Base-by-base conservation (phyloP, 2,797 vertebrate genomes). In the Pristis pectinata region DNA sequence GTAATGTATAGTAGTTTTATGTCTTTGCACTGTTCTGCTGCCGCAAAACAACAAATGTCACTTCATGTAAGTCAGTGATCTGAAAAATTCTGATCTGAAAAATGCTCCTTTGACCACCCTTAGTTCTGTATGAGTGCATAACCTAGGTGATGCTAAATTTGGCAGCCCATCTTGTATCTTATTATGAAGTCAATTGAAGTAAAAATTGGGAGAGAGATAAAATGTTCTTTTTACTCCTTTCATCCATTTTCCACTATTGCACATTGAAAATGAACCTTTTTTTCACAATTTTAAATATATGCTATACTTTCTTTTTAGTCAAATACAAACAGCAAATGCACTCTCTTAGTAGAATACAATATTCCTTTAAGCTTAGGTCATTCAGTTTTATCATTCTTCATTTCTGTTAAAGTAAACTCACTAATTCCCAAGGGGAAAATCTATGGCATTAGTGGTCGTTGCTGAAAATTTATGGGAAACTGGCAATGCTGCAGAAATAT, bases 271-370 rank as follows among this genome's bases (percentile, higher is more conserved):
- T 87, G 13, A 59, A 53, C 80, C 4, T 6, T 22, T 61, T 61
- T 56, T 89, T 64, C 56, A 61, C 19, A 64, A 61, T 89, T 89
- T 89, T n/a, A 89, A 89, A 89, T 61, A 37, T 61, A n/a, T n/a
- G 2, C 19, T 64, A 61, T 15, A 61, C n/a, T 64, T 64, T 89
- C 59, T 19, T 34, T 37, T 17, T 37, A 37, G 34, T 37, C 85
- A 19, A 89, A 89, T 37, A 22, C 5, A 37, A 64, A 64, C 37
- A 64, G 7, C 37, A 89, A 64, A 37, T 9, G 17, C n/a, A 15
- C 59, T 89, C 59, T 64, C 34, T 64, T 19, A 17, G 13, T 59
- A 37, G 34, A 64, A 37, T 1, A 37, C 59, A 37, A 19, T 64
- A 4, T 87, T 64, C 22, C 76, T 89, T 64, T 59, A 34, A 37